Base-by-base conservation (phyloP, 2,888 invertebrate genomes). In the Mycalesis mineus region DNA sequence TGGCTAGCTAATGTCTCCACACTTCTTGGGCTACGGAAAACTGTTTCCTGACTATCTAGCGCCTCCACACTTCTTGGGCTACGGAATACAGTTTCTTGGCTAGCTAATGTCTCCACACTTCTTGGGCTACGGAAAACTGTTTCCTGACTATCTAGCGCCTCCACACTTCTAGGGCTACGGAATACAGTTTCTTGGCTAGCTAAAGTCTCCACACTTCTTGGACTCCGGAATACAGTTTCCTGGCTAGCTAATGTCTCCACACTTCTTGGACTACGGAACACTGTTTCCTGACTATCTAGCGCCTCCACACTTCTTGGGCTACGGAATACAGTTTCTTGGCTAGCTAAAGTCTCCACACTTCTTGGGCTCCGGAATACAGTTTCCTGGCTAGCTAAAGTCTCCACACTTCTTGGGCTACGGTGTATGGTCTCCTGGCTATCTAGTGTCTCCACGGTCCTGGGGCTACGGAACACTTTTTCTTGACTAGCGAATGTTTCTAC, bases 301-400 rank as follows among this genome's bases (percentile, higher is more conserved):
- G 51, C 7, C 37, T 57, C 66, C 9, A 64, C 44, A 53, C 65
- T 65, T 40, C 56, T 61, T 13, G 58, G 55, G 6, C 54, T 61
- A 7, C 59, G 58, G 17, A 39, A 42, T 9, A 31, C n/a, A 15
- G 9, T 15, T 14, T 44, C 45, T 3, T 45, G 42, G 9, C 52
- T 60, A 6, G 50, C 49, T 9, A 47, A 9, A 13, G 44, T 55
- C 36, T 58, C 63, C 29, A 62, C 28, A 55, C 63, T 62, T 37
- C 49, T 57, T 17, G 52, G 53, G n/a, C 54, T 61, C 5, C 55
- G 49, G n/a, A 49, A 14, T 11, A 22, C 6, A 41, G 22, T 11
- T 13, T 36, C 37, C 11, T 42, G 36, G 11, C 47, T 58, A 8
- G 36, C 48, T 11, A 45, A 15, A 28, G 48, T 55, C 29, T 55